Conservation (phyloP, 92 coral and sea anemone species). For the Anthopleura xanthogrammica region DNA sequence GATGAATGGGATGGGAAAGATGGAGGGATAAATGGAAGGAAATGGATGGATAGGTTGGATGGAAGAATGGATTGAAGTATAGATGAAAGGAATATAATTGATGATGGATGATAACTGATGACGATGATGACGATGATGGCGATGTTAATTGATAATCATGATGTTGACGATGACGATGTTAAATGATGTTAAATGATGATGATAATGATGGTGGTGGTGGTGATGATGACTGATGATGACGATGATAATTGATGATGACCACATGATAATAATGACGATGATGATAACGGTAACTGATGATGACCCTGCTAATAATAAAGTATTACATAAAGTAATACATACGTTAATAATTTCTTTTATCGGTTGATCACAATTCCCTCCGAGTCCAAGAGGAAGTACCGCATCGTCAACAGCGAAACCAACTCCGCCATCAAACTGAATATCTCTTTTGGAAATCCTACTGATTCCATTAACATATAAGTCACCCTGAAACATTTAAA, state of each 20-base stretch:
- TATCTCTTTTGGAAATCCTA: constrained; percentile 75
- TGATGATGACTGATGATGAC: neutral
- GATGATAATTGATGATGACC: neutral
- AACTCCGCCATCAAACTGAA: constrained; percentile 70
- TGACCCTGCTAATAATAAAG: neutral
- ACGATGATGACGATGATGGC: too few species aligned
- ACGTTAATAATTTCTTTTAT: constrained; percentile 49
- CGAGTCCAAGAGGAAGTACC: constrained; percentile 78
- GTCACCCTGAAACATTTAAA: constrained; percentile 64
- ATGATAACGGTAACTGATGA: neutral
- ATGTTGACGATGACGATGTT: neutral
- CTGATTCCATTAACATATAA: constrained; percentile 82
- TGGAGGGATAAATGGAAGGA: neutral
- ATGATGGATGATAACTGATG: neutral
- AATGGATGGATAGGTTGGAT: neutral
- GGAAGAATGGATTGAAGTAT: neutral
- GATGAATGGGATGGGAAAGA: neutral
- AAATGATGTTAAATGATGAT: neutral
- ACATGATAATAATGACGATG: too few species aligned
- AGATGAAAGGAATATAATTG: neutral
- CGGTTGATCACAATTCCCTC: constrained; percentile 84
- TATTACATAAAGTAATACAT: neutral
- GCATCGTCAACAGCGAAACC: constrained; percentile 79
- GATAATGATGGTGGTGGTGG: neutral
- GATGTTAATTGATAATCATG: too few species aligned